Conservation (phyloP, 2,888 invertebrate genomes). For the Furcula furcula region DNA sequence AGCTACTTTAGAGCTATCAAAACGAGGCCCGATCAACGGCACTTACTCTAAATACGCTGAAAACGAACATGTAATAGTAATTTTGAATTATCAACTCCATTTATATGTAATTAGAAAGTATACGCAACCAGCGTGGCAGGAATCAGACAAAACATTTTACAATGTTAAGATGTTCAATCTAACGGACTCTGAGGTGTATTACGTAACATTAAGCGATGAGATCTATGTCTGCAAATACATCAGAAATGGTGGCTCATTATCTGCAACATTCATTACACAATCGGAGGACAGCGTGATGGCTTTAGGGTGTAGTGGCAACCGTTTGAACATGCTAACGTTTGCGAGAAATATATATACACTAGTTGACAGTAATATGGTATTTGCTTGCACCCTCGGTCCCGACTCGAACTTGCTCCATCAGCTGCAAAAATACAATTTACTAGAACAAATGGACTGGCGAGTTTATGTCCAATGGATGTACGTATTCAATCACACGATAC, state of each 20-base stretch:
- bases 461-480: conserved; percentile 58
- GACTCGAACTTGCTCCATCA: conserved; percentile 40
- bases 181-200: conserved; percentile 37
- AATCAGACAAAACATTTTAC: conserved; percentile 33
- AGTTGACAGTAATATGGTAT: conserved; percentile 21
- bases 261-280: conserved; percentile 19
- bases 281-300: conserved; percentile 42
- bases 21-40: conserved; percentile 36
- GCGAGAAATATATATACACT: conserved; percentile 45
- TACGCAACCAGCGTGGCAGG: conserved; percentile 11
- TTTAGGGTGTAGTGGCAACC: conserved; percentile 36
- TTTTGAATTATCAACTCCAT: conserved; percentile 38
- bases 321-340: conserved; percentile 45
- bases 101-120: conserved; percentile 44
- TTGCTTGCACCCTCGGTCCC: conserved; percentile 29
- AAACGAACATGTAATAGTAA: conserved; percentile 39
- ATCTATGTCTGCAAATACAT: conserved; percentile 38
- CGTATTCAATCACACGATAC: conserved; percentile 39
- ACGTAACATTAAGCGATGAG: conserved; percentile 43
- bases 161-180: conserved; percentile 48
- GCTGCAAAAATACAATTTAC: conserved; percentile 43
- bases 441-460: conserved; percentile 61
- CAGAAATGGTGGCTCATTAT: conserved; percentile 15
- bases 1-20: conserved; percentile 35
- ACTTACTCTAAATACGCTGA: conserved; percentile 51